phyloP scores from a whole-genome alignment of 30 jellyfish, hydroid and myxozoan species.

The Nemopilema nomurai region DNA sequence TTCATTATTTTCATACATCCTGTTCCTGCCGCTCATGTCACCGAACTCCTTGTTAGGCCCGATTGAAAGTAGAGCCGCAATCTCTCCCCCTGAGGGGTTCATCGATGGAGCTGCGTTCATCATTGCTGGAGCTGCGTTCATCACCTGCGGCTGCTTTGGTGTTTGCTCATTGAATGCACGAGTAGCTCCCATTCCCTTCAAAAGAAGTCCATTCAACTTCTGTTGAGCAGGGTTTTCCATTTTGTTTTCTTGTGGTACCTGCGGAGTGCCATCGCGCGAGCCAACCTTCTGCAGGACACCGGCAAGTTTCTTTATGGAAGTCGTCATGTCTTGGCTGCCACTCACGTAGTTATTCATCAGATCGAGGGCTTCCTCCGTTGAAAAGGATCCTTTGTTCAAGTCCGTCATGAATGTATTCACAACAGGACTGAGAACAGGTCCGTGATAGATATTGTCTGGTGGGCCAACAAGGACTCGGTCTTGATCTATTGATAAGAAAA shows the following conservation, averaged over 20 bases:
- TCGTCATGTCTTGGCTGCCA: conserved; percentile 93
- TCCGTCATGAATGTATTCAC: conserved; percentile 84
- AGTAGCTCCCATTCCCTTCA: conserved; percentile 16
- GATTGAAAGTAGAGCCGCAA: conserved; percentile 52
- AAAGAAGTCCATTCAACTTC: conserved; percentile 18
- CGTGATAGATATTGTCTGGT: conserved; percentile 70
- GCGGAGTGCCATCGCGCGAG: conserved; percentile 37
- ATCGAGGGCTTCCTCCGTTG: conserved; percentile 94
- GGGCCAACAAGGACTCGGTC: conserved; percentile 57
- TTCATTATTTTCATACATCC: conserved; percentile 8
- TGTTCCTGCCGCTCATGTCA: conserved; percentile 5
- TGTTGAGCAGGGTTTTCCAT: conserved; percentile 1
- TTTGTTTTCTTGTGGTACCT: neutral
- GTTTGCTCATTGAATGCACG: neutral
- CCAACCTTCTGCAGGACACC: conserved; percentile 53
- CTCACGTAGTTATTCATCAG: conserved; percentile 95
- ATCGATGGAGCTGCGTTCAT: too few relatives aligned
- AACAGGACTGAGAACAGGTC: conserved; percentile 84
- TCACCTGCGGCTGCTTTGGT: neutral
- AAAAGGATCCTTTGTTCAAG: conserved; percentile 70
- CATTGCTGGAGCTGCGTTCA: neutral
- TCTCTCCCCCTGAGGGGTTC: conserved; percentile 62
- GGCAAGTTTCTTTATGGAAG: conserved; percentile 81
- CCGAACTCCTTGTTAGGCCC: conserved; percentile 53
- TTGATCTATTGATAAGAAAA: conserved; percentile 31